Conservation (phyloP, 2,888 invertebrate genomes). For the Nebria salina region DNA sequence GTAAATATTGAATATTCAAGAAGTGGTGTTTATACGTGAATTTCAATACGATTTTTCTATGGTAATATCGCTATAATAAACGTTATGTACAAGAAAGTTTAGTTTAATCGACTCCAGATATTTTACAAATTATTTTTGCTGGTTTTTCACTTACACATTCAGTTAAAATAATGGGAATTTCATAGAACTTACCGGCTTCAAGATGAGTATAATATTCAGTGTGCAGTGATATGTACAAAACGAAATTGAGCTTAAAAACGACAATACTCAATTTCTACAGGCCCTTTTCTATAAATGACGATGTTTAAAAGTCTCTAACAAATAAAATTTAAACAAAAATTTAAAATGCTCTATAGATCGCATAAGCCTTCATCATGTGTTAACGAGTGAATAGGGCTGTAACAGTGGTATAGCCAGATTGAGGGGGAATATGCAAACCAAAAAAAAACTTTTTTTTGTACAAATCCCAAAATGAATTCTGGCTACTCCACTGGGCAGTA, state of each 20-base stretch:
- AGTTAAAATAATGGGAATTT: background rate
- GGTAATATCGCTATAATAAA: too few relatives aligned
- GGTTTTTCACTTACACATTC: background rate
- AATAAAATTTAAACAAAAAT: background rate
- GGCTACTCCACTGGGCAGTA: constrained; percentile 28
- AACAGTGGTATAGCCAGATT: background rate
- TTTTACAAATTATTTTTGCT: background rate
- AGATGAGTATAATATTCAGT: constrained; percentile 40
- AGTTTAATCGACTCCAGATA: background rate
- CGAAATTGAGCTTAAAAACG: constrained; percentile 29
- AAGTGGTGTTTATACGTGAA: too few relatives aligned
- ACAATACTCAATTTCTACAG: constrained; percentile 21
- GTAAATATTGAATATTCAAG: too few relatives aligned
- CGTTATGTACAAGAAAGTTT: too few relatives aligned
- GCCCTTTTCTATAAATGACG: constrained; percentile 24
- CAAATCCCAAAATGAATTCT: background rate
- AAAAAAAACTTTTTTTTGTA: background rate
- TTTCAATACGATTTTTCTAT: too few relatives aligned
- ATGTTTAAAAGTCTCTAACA: constrained; percentile 24
- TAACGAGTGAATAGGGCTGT: background rate
- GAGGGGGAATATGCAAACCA: background rate
- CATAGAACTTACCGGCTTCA: background rate
- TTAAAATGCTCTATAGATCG: background rate
- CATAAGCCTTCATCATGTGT: background rate
- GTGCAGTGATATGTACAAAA: constrained; percentile 35